These are phyloP conservation scores for Aspidoscelis tigris DNA, from an alignment of 2,113 vertebrate genomes.

Conservation along the genomic window DNA sequence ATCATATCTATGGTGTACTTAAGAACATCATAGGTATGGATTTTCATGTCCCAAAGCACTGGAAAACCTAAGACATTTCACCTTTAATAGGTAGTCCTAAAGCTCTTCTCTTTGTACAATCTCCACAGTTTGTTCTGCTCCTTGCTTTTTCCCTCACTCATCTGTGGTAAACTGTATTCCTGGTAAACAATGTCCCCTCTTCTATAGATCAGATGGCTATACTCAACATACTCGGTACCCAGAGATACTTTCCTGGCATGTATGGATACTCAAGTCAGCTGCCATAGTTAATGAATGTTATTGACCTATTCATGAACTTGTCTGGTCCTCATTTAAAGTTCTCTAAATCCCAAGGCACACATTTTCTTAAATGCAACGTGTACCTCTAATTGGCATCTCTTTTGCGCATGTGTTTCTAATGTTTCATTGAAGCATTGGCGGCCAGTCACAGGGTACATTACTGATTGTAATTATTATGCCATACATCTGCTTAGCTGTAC, in stretches of 20 bases:
- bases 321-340: neutral
- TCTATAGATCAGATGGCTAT: too few relatives aligned
- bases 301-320: neutral
- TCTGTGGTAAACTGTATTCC: too few relatives aligned
- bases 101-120: neutral
- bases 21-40: neutral
- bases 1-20: neutral
- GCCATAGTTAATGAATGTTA: neutral
- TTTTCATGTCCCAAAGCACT: neutral
- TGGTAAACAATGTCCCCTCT: too few relatives aligned
- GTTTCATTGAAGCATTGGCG: neutral
- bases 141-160: too few relatives aligned
- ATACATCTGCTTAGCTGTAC: neutral
- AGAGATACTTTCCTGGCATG: too few relatives aligned
- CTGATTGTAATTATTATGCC: neutral
- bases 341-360: neutral
- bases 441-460: neutral
- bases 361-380: neutral
- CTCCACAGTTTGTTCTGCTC: too few relatives aligned
- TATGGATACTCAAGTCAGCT: too few relatives aligned
- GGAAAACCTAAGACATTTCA: neutral
- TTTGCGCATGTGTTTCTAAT: neutral
- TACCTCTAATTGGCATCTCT: neutral
- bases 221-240: too few relatives aligned
- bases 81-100: neutral